phyloP scores from a whole-genome alignment of 1,140 invertebrate species.

The Drepana arcuata region DNA sequence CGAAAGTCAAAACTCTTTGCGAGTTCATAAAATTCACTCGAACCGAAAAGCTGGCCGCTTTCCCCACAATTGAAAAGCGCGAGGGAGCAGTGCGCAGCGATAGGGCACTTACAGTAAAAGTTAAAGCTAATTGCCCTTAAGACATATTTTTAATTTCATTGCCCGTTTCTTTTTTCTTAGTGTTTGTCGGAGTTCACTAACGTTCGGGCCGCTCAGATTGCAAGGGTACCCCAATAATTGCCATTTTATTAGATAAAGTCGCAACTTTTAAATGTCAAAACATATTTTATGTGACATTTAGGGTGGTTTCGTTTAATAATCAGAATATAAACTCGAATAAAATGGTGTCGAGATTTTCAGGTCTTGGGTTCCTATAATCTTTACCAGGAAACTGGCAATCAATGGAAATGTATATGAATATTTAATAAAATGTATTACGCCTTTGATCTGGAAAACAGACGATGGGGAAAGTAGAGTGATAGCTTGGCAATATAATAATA shows the following conservation, averaged over 20 bases:
- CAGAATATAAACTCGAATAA: constrained; percentile 1
- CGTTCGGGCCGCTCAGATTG: constrained; percentile 25
- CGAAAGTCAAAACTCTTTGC: constrained; percentile 36
- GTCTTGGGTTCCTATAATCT: too few relatives aligned
- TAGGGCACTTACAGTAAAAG: constrained; percentile 70
- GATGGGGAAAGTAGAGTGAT: too few relatives aligned
- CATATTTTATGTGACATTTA: constrained; percentile 42
- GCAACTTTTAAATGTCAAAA: constrained; percentile 61
- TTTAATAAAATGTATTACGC: too few relatives aligned
- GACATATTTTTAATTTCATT: constrained; percentile 75
- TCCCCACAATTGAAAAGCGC: constrained; percentile 67
- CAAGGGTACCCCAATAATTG: constrained; percentile 55
- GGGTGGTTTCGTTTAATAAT: constrained; percentile 9
- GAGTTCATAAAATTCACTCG: constrained; percentile 66
- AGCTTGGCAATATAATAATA: too few relatives aligned
- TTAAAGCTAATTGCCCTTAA: constrained; percentile 74
- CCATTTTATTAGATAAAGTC: constrained; percentile 67
- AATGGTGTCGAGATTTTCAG: too few relatives aligned
- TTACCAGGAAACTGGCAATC: too few relatives aligned
- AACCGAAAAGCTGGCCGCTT: constrained; percentile 50
- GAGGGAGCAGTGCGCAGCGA: constrained; percentile 49
- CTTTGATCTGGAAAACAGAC: too few relatives aligned
- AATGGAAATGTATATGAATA: too few relatives aligned
- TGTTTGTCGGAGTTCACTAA: constrained; percentile 59
- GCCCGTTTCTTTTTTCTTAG: constrained; percentile 67